Base-by-base conservation (phyloP, 2,888 invertebrate species). In the Tridacna gigas region DNA sequence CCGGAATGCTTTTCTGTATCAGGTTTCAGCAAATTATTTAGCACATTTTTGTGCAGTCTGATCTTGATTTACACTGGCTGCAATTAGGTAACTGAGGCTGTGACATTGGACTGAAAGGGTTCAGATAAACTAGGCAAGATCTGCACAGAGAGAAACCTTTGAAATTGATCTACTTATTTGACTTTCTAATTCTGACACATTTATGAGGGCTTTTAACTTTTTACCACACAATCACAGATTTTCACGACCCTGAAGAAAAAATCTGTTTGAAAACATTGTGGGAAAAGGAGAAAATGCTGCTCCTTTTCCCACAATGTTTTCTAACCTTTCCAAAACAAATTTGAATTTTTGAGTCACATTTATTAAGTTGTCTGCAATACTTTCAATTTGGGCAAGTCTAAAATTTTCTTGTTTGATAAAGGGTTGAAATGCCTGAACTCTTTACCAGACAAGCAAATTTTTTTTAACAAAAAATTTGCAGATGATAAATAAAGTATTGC, bases 121-220 rank as follows among this genome's bases (percentile, higher is more conserved):
- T 20, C 20, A 56, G n/a, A 2, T 18, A 5, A 5, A 9, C n/a
- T 20, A 56, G 9, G n/a, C 18, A 56, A 3, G 56, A 56, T 20
- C 56, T 56, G 56, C 9, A n/a, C 56, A 18, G 56, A 20, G 56
- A 20, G 56, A 56, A 20, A 20, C 20, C 56, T 20, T 56, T 56
- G 18, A 56, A 56, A 18, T 56, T 20, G 56, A n/a, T 65, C 15
- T 18, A 26, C 28, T 65, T 65, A 65, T 65, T 65, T 65, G 65
- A 65, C 65, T 65, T 65, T 65, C 65, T 28, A 65, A 65, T 65
- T 65, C 28, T 65, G 65, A 65, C 65, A 65, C 28, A 26, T 65
- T 65, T 65, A 65, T 28, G 28, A 26, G 25, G 26, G 25, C 15
- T 65, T 65, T 20, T 28, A 65, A 65, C 25, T 26, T 4, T 56